Conservation (phyloP, 2,113 vertebrate species). For the Pangasianodon hypophthalmus region DNA sequence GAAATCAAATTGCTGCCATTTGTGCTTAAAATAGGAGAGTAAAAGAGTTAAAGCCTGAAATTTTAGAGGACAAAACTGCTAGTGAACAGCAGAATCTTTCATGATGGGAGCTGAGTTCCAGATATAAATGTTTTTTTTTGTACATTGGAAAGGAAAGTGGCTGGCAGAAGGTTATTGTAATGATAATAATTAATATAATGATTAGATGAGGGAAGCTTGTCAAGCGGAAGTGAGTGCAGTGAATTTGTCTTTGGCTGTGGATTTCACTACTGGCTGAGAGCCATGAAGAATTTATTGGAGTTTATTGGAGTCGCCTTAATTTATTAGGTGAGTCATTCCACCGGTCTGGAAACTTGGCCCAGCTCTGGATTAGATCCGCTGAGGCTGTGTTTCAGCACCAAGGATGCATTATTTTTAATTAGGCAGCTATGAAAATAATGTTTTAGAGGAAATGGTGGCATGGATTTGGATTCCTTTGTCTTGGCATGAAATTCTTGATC, state of each 20-base stretch:
- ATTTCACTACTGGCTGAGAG: slow-evolving; percentile 45
- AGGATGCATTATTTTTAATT: slow-evolving; percentile 45
- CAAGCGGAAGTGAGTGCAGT: slow-evolving; percentile 27
- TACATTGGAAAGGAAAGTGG: slow-evolving; percentile 23
- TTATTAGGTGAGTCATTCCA: slow-evolving; percentile 57
- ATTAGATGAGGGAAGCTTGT: slow-evolving; percentile 43
- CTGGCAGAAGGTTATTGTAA: slow-evolving; percentile 37
- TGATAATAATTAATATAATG: slow-evolving; percentile 46
- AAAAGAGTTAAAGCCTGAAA: slow-evolving; percentile 28
- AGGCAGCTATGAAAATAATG: slow-evolving; percentile 37
- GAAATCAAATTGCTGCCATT: slow-evolving; percentile 68
- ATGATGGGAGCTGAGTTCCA: slow-evolving; percentile 6
- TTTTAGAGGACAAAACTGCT: slow-evolving; percentile 1
- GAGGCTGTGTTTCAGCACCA: slow-evolving; percentile 46
- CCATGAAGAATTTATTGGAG: slow-evolving; percentile 52
- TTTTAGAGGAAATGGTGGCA: slow-evolving; percentile 43
- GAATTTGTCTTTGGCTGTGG: slow-evolving; percentile 44
- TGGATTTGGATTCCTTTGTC: slow-evolving; percentile 12
- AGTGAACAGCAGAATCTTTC: not conserved
- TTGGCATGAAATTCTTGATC: not conserved
- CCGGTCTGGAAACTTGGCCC: slow-evolving; percentile 46
- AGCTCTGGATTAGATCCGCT: slow-evolving; percentile 41
- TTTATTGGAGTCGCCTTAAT: slow-evolving; percentile 56
- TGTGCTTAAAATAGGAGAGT: slow-evolving; percentile 52
- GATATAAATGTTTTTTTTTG: slow-evolving; percentile 23